Evolutionary conservation across 2,113 vertebrate species (phyloP).

Genomic region (Apistogramma diplotaenia): DNA sequence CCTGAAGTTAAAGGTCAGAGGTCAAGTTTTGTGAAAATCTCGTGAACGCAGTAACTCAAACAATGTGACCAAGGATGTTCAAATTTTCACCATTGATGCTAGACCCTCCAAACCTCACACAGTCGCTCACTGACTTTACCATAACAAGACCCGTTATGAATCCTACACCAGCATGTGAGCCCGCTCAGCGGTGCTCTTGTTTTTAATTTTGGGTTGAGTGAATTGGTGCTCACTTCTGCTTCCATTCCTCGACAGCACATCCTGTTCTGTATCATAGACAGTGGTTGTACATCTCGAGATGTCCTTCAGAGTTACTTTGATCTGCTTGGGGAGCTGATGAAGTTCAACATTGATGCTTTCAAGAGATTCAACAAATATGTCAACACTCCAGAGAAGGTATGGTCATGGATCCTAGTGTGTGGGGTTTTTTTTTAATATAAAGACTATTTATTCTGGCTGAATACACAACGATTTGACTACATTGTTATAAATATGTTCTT

Average conservation of each 20-base stretch:
- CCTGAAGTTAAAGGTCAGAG: too few relatives aligned
- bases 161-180: too few relatives aligned
- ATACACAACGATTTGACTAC: neutral
- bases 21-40: too few relatives aligned
- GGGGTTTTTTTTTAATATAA: neutral
- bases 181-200: too few relatives aligned
- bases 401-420: neutral
- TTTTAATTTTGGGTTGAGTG: neutral
- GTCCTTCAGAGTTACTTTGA: conserved; percentile 99
- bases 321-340: conserved; percentile 97
- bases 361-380: conserved; percentile 99
- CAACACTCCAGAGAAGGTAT: conserved; percentile 95
- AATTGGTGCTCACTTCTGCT: neutral
- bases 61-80: too few relatives aligned
- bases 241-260: conserved; percentile 82
- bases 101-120: too few relatives aligned
- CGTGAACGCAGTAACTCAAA: too few relatives aligned
- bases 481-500: neutral
- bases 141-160: too few relatives aligned
- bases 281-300: conserved; percentile 94
- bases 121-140: too few relatives aligned
- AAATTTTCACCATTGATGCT: too few relatives aligned
- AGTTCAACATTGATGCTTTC: conserved; percentile 98
- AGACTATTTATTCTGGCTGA: neutral
- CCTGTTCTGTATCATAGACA: conserved; percentile 98